A percentile compares a stretch with the other conserved stretches of the same genome.
Conservation (phyloP, 2,797 vertebrate genomes). For the Pelochelys cantorii region DNA sequence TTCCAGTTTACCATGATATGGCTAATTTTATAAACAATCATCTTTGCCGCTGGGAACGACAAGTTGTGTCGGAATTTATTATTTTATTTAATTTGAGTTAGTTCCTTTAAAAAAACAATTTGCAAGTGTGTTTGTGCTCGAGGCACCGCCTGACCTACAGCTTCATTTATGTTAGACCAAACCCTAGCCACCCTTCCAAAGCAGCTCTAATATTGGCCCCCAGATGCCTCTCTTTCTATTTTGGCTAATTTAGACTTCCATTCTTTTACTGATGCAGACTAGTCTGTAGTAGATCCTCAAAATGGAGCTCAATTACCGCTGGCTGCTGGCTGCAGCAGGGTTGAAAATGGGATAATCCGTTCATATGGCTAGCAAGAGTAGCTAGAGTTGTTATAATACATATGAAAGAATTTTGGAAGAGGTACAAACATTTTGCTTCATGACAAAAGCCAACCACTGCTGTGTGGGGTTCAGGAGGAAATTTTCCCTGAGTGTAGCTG, state of each 20-base stretch:
- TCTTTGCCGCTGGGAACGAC: accelerated
- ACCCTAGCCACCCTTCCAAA: neutral
- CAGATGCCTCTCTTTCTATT: neutral
- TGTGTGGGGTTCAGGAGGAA: neutral
- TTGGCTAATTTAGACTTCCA: neutral
- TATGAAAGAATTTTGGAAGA: neutral
- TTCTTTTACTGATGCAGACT: neutral
- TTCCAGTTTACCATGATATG: neutral
- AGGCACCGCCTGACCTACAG: neutral
- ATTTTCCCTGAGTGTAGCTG: neutral
- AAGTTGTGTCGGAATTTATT: no score
- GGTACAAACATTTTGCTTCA: neutral
- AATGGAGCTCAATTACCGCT: neutral
- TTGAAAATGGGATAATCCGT: neutral
- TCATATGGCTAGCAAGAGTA: neutral
- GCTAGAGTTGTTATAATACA: neutral
- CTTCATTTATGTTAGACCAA: neutral
- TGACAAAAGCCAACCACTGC: neutral
- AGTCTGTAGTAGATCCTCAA: neutral
- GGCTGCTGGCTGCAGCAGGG: neutral
- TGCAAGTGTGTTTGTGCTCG: neutral
- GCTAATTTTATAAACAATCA: neutral
- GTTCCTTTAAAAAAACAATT: neutral
- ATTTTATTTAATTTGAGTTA: neutral
- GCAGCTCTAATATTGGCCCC: neutral